Evolutionary conservation across 2,797 vertebrate species (phyloP).

Genomic region (Serranus cabrilla): DNA sequence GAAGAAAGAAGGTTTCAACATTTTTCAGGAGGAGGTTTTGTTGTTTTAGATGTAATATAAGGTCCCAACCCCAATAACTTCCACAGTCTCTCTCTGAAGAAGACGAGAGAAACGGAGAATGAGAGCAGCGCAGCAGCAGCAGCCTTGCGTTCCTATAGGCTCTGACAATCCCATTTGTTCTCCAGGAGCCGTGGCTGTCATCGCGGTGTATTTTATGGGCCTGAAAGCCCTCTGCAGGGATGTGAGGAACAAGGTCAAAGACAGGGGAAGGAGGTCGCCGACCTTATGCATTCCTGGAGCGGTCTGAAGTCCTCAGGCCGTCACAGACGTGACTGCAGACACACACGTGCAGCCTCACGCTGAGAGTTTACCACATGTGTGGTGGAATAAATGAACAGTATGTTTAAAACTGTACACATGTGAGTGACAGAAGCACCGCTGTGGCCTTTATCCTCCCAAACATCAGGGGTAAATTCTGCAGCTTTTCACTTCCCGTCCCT

Average conservation of each 20-base stretch:
- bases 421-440: neutral
- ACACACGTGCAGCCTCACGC: neutral
- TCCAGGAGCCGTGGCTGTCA: slow-evolving; percentile 53
- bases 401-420: neutral
- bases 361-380: neutral
- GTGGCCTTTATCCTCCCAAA: neutral
- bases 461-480: slow-evolving; percentile 27
- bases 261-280: slow-evolving; percentile 28
- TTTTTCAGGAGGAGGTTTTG: neutral
- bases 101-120: slow-evolving; percentile 28
- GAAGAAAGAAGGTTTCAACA: neutral
- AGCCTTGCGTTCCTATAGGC: slow-evolving; percentile 21
- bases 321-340: neutral
- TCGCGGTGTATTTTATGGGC: slow-evolving; percentile 49
- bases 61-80: slow-evolving; percentile 7
- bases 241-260: slow-evolving; percentile 54
- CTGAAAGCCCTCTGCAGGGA: slow-evolving; percentile 8
- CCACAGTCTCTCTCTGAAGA: neutral
- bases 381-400: neutral
- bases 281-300: slow-evolving; percentile 32
- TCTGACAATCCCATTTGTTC: slow-evolving; percentile 65
- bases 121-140: slow-evolving; percentile 24
- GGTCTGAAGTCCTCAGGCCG: neutral
- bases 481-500: slow-evolving; percentile 28
- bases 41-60: slow-evolving; percentile 10